Conservation (phyloP, 2,113 vertebrate species). For the Tautogolabrus adspersus region DNA sequence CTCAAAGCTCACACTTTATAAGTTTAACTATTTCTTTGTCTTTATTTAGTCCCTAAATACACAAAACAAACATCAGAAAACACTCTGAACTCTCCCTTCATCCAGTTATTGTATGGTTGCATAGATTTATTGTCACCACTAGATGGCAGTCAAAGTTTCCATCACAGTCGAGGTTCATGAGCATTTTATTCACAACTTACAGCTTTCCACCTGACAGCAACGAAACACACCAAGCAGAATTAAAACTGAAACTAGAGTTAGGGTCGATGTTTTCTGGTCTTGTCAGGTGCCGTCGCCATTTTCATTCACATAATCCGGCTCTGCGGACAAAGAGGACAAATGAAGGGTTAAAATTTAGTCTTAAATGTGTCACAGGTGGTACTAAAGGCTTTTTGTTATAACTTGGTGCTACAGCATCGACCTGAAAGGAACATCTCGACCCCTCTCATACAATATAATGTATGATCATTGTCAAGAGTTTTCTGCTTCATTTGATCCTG, state of each 20-base stretch:
- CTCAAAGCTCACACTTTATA: background rate
- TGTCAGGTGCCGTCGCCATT: background rate
- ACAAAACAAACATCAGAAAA: too few species aligned
- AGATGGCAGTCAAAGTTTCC: slow-evolving; percentile 21
- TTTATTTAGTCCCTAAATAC: background rate
- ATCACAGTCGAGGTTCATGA: background rate
- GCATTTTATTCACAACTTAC: slow-evolving; percentile 17
- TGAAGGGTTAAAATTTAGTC: background rate
- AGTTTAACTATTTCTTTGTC: background rate
- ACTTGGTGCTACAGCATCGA: too few species aligned
- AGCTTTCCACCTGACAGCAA: background rate
- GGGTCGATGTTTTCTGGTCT: background rate
- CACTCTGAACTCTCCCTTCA: background rate
- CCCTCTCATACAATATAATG: background rate
- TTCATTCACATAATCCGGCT: slow-evolving; percentile 64
- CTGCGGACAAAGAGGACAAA: background rate
- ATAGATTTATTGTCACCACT: slow-evolving; percentile 15
- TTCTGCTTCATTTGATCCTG: too few species aligned
- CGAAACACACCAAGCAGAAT: background rate
- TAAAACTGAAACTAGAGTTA: background rate
- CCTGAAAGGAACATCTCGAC: background rate
- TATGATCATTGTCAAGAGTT: background rate
- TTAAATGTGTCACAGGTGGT: background rate
- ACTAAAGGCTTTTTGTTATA: background rate
- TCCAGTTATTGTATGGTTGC: background rate